These are phyloP conservation scores for Mastigias papua DNA, from an alignment of 30 jellyfish, hydroid and myxozoan genomes.

Conservation along the genomic window DNA sequence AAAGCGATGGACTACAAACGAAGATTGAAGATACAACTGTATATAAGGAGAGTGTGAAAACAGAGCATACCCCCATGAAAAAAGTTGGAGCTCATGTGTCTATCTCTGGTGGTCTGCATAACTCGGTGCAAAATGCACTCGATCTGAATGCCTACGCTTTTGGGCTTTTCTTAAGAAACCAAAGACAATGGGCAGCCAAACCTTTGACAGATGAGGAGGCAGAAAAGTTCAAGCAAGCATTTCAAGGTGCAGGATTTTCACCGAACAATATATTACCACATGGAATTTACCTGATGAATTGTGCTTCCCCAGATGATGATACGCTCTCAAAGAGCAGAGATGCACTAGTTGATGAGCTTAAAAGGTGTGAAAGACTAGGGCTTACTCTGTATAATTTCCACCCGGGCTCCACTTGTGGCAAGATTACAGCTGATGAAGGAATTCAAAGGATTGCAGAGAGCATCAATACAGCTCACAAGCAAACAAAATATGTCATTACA, in stretches of 20 bases:
- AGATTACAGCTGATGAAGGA: slow-evolving; percentile 54
- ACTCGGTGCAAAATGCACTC: slow-evolving; percentile 36
- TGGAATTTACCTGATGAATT: slow-evolving; percentile 63
- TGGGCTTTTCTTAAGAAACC: slow-evolving; percentile 59
- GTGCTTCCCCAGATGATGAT: slow-evolving; percentile 59
- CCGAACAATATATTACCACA: slow-evolving; percentile 54
- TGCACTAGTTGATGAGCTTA: slow-evolving; percentile 58
- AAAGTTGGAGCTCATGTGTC: slow-evolving; percentile 70
- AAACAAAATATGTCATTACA: slow-evolving; percentile 46
- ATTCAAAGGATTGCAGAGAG: slow-evolving; percentile 61
- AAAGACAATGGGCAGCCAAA: slow-evolving; percentile 65
- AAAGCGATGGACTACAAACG: no score
- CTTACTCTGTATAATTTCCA: slow-evolving; percentile 60
- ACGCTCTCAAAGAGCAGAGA: slow-evolving; percentile 56
- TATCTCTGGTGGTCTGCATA: slow-evolving; percentile 66
- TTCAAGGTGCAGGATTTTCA: slow-evolving; percentile 24
- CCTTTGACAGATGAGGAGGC: slow-evolving; percentile 67
- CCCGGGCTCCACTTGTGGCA: slow-evolving; percentile 76
- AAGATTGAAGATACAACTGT: no score
- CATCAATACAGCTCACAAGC: slow-evolving; percentile 49
- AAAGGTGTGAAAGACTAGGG: slow-evolving; percentile 64
- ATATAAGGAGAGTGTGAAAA: neutral
- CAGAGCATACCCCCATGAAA: slow-evolving; percentile 1
- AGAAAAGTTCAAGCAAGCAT: slow-evolving; percentile 50
- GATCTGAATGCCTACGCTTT: slow-evolving; percentile 55